phyloP scores from a whole-genome alignment of 2,113 vertebrate genomes.

The Grammomys dolichurus region DNA sequence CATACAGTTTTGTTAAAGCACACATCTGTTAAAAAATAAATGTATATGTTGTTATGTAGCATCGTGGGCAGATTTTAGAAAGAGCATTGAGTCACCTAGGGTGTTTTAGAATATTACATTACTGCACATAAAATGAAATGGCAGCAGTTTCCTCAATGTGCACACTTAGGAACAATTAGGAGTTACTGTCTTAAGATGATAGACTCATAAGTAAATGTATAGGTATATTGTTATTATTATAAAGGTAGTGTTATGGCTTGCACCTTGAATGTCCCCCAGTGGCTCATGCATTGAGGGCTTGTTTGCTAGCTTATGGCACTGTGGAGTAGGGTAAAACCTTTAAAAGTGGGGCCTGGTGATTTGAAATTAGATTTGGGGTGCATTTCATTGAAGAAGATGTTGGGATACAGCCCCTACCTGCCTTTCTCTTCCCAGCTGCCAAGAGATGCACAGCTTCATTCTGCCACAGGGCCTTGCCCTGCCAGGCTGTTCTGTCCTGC shows the following conservation, averaged over 20 bases:
- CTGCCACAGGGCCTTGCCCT: neutral
- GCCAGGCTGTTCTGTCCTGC: neutral
- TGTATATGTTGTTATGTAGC: neutral
- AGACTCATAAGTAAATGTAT: neutral
- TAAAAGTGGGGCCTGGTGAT: neutral
- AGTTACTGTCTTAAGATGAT: neutral
- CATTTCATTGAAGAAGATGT: neutral
- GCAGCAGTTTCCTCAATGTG: neutral
- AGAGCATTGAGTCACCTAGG: neutral
- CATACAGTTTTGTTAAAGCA: conserved; percentile 44
- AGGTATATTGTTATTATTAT: neutral
- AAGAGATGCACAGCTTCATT: neutral
- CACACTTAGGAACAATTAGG: neutral
- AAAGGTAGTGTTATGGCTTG: neutral
- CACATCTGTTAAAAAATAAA: conserved; percentile 37
- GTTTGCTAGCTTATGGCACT: neutral
- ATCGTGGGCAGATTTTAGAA: conserved; percentile 50
- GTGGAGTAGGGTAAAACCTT: neutral
- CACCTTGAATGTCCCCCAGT: neutral
- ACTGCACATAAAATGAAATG: neutral
- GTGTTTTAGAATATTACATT: neutral
- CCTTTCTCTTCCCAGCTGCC: neutral
- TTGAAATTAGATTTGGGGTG: neutral
- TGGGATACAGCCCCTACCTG: neutral
- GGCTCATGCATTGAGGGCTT: neutral